Evolutionary conservation across 2,888 invertebrate genomes (phyloP), one percentile per base, ranked within the genome.

Genomic region (Drosophila helvetica): DNA sequence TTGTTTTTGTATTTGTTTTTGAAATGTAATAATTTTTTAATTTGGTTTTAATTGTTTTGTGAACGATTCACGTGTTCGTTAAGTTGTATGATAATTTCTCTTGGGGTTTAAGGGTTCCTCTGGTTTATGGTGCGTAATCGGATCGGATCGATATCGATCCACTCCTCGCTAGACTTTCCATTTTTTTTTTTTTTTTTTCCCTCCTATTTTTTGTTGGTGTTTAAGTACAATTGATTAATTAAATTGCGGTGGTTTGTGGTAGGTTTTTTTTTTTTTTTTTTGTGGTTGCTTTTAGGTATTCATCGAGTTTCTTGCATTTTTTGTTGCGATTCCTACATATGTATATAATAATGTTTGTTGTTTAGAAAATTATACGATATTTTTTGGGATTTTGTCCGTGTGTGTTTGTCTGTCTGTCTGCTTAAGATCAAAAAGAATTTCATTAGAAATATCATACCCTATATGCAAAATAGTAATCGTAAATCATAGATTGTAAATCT

Each of bases 221-320:
- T 82, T 79, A 82, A 82, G 80, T 82, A 82, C 86, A 77, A 66
- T 77, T 75, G 60, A 75, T 77, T 80, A 78, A 86, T 78, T 80
- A 64, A 78, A 51, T 81, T 77, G 75, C 81, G 86, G 86, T 82
- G 86, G 82, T 82, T 77, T 79, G 74, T 73, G 64, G 75, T 74
- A 59, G 66, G 64, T 67, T 70, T 57, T 75, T 54, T 75, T 62
- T 58, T 77, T 66, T 33, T 33, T 12, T 38, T 38, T 15, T 38
- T 38, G 12, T 6, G 30, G 15, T 38, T 15, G 59, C 71, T 74
- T 76, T 75, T 72, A 79, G 78, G 64, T 63, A 73, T 75, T 61
- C 62, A 52, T 51, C 46, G 54, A 54, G 38, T 19, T 62, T 59
- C 45, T 9, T 52, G 33, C 25, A 9, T 69, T 25, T 50, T 19